Base-by-base conservation (phyloP, 2,888 invertebrate species). In the Eilema griseolum region DNA sequence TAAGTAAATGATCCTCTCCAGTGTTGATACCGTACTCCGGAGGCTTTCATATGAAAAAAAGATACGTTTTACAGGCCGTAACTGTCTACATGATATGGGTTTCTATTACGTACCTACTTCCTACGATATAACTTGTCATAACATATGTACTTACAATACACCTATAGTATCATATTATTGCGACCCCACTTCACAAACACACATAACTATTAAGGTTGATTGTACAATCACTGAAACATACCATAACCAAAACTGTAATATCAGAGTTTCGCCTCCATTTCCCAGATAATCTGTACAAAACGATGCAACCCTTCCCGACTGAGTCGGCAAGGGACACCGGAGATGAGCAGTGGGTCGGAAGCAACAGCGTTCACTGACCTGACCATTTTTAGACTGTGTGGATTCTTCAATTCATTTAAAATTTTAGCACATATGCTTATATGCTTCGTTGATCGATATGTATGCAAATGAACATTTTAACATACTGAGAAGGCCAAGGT, bases 301-400 rank as follows among this genome's bases (percentile, higher is more conserved):
- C n/a, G 52, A 10, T n/a, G 2, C 52, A 67, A 62, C 52, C 63
- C 64, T 69, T 60, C 60, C 63, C 37, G n/a, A 52, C 20, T n/a
- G 52, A 20, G 52, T 68, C 67, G 65, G 69, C 59, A 71, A 68
- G 71, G 66, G 67, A 37, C 52, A 63, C 79, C 81, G 79, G 79
- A 79, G 77, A 79, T 79, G 69, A 52, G 74, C 61, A 65, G 37
- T 46, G 66, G 65, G 10, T 72, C 80, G 81, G 80, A 79, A 69
- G 73, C 65, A 60, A 65, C 73, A 72, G 71, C 74, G 69, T 76
- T 73, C 24, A 63, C 70, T 62, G 67, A 46, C 60, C 60, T n/a
- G 69, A 77, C n/a, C 70, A 78, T 72, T 76, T 72, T 73, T 71
- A 59, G 68, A 52, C 67, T 67, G 67, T 62, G 46, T 52, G 52